Evolutionary conservation across 2,113 vertebrate genomes (phyloP).

Genomic region (Cyanoderma ruficeps): DNA sequence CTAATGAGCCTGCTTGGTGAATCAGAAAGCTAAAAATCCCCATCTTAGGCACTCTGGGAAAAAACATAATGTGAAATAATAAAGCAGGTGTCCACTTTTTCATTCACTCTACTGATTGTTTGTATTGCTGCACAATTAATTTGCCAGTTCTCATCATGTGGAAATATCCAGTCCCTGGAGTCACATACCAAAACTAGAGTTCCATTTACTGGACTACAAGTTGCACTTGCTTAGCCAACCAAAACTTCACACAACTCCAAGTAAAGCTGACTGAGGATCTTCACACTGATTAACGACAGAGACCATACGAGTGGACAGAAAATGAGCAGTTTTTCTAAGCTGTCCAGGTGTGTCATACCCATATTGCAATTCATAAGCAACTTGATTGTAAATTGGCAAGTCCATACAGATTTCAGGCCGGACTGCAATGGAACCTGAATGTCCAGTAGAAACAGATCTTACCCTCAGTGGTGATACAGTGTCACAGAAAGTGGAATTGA

Average conservation of each 20-base stretch:
- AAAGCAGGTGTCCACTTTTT: neutral
- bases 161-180: neutral
- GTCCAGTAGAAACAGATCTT: neutral
- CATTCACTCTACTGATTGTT: neutral
- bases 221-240: neutral
- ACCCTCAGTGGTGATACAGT: neutral
- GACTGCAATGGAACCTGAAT: neutral
- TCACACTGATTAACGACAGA: neutral
- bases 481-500: neutral
- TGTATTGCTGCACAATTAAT: neutral
- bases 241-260: neutral
- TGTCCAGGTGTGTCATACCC: neutral
- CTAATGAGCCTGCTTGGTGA: constrained; percentile 25
- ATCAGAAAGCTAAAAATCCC: constrained; percentile 63
- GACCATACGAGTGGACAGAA: neutral
- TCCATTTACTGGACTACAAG: neutral
- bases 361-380: neutral
- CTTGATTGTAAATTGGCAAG: neutral
- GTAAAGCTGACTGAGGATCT: neutral
- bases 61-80: neutral
- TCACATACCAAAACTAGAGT: neutral
- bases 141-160: neutral
- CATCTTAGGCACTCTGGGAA: constrained; percentile 33
- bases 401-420: neutral
- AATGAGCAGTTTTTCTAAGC: neutral